A percentile compares a stretch with the other conserved stretches of the same genome.
Conservation (phyloP, 1,140 invertebrate species). For the Himalopsyche phryganea region DNA sequence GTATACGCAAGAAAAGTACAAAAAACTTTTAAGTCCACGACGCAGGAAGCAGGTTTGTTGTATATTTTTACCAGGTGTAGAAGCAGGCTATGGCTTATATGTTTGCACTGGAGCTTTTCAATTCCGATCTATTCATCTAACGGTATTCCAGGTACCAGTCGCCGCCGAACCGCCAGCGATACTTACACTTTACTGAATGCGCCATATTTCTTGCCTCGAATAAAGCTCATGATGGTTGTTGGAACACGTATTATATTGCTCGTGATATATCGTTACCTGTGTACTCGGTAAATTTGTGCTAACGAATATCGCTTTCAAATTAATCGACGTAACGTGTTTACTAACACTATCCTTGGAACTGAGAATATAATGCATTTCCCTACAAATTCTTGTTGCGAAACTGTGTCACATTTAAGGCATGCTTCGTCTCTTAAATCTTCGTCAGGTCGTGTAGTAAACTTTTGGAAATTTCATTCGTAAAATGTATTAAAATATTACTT, state of each 20-base stretch:
- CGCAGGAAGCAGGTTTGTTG: too few relatives aligned
- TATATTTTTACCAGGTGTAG: too few relatives aligned
- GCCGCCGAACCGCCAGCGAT: not conserved
- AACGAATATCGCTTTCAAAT: constrained; percentile 28
- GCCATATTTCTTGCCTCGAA: constrained; percentile 27
- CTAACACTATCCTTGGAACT: too few relatives aligned
- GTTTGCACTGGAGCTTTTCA: constrained; percentile 24
- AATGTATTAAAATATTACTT: too few relatives aligned
- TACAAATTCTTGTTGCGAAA: too few relatives aligned
- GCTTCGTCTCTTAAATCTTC: too few relatives aligned
- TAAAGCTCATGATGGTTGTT: constrained; percentile 21
- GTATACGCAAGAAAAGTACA: too few relatives aligned
- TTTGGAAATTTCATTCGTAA: too few relatives aligned
- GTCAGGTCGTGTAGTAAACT: too few relatives aligned
- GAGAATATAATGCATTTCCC: too few relatives aligned
- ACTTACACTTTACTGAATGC: constrained; percentile 15
- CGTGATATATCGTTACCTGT: constrained; percentile 31
- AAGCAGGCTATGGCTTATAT: constrained; percentile 11
- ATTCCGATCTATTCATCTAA: constrained; percentile 27
- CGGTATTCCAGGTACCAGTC: constrained; percentile 20
- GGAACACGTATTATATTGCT: constrained; percentile 34
- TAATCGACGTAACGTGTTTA: constrained; percentile 20
- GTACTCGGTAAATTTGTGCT: constrained; percentile 30
- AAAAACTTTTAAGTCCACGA: too few relatives aligned
- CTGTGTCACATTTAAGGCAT: too few relatives aligned